These are phyloP conservation scores for Scaptomyza cyrtandrae DNA, from an alignment of 2,888 invertebrate genomes.

Conservation along the genomic window DNA sequence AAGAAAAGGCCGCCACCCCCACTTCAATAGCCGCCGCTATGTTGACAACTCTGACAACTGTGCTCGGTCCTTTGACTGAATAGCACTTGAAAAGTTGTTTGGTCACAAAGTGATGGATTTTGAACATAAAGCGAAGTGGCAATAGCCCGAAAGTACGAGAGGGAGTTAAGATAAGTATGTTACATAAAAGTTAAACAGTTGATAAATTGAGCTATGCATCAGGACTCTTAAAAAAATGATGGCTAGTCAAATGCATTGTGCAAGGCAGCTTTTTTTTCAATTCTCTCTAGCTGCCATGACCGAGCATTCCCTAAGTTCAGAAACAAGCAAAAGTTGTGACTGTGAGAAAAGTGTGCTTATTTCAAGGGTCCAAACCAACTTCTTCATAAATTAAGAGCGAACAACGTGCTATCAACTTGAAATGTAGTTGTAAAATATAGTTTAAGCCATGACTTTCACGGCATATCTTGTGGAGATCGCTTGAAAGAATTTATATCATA, in stretches of 20 bases:
- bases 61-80: constrained; percentile 14
- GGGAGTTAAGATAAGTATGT: background rate
- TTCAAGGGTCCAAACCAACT: background rate
- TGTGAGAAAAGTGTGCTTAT: background rate
- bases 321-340: background rate
- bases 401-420: background rate
- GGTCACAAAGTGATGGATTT: constrained; percentile 37
- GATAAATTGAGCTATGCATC: background rate
- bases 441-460: too few species aligned
- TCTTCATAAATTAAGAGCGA: background rate
- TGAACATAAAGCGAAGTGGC: constrained; percentile 12
- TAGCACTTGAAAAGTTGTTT: constrained; percentile 48
- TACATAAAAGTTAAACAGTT: background rate
- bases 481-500: too few species aligned
- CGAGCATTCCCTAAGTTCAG: background rate
- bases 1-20: constrained; percentile 29
- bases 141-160: background rate
- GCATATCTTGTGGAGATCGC: too few species aligned
- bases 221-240: background rate
- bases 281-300: background rate
- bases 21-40: constrained; percentile 16
- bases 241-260: background rate
- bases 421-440: too few species aligned
- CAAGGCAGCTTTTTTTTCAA: background rate
- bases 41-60: constrained; percentile 4